A percentile compares a stretch with the other conserved stretches of the same genome.
These are phyloP conservation scores for Nebria ingens DNA, from an alignment of 1,140 invertebrate species.

Conservation along the genomic window DNA sequence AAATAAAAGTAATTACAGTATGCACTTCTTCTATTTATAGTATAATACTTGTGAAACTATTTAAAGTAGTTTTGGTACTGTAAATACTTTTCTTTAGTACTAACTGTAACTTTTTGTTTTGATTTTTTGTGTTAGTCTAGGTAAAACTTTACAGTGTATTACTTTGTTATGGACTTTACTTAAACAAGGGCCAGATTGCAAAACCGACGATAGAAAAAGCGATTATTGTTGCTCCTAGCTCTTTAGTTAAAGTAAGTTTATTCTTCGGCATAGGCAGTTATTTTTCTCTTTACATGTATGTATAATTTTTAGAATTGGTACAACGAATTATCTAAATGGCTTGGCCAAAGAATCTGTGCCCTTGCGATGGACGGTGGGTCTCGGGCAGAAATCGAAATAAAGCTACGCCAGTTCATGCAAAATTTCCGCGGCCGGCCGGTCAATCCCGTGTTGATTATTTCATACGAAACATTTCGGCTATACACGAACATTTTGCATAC, in stretches of 20 bases:
- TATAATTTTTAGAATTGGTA: conserved; percentile 74
- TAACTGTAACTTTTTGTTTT: neutral
- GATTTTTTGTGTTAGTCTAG: conserved; percentile 36
- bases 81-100: no score
- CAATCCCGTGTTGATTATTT: conserved; percentile 92
- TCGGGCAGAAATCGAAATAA: conserved; percentile 78
- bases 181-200: conserved; percentile 71
- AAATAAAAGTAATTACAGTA: no score
- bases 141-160: conserved; percentile 98
- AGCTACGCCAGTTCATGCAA: conserved; percentile 66
- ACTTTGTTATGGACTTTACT: conserved; percentile 93
- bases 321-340: conserved; percentile 97
- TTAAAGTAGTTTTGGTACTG: no score
- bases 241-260: conserved; percentile 70
- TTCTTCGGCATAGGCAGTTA: neutral
- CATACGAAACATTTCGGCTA: conserved; percentile 96
- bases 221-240: conserved; percentile 93
- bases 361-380: conserved; percentile 87
- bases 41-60: no score
- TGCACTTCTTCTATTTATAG: no score
- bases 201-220: conserved; percentile 83
- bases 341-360: conserved; percentile 69
- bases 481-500: conserved; percentile 81
- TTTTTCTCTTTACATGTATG: conserved; percentile 3
- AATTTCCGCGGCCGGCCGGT: conserved; percentile 52